These are phyloP conservation scores for Acleris cristana DNA, from an alignment of 2,888 invertebrate species.

Conservation along the genomic window DNA sequence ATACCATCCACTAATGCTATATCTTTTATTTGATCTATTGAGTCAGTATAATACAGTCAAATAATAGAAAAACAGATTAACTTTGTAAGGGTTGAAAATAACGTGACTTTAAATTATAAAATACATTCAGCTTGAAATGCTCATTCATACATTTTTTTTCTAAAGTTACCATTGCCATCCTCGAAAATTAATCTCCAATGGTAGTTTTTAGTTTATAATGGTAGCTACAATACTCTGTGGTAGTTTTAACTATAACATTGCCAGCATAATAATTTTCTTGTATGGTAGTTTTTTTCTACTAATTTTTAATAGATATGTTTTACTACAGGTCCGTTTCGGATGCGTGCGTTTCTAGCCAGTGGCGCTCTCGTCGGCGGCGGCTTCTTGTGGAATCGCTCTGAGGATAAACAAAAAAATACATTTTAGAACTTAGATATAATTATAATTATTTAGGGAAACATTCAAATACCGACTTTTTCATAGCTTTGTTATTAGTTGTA, in stretches of 20 bases:
- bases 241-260: neutral
- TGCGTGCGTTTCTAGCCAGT: constrained; percentile 60
- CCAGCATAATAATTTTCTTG: neutral
- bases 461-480: too few species aligned
- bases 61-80: too few species aligned
- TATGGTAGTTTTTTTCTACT: neutral
- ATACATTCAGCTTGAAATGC: too few species aligned
- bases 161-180: too few species aligned
- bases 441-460: neutral
- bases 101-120: too few species aligned
- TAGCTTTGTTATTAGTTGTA: too few species aligned
- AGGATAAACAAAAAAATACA: neutral
- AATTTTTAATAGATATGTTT: constrained; percentile 22
- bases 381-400: constrained; percentile 48
- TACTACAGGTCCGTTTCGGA: constrained; percentile 59
- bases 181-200: neutral
- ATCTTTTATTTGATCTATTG: too few species aligned
- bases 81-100: too few species aligned
- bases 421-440: neutral
- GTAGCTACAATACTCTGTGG: neutral
- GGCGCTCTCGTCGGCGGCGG: constrained; percentile 49
- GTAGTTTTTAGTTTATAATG: neutral
- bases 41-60: too few species aligned
- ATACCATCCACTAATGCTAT: too few species aligned
- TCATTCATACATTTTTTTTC: too few species aligned